phyloP scores from a whole-genome alignment of 2,113 vertebrate genomes.

The Trogon melanurus region DNA sequence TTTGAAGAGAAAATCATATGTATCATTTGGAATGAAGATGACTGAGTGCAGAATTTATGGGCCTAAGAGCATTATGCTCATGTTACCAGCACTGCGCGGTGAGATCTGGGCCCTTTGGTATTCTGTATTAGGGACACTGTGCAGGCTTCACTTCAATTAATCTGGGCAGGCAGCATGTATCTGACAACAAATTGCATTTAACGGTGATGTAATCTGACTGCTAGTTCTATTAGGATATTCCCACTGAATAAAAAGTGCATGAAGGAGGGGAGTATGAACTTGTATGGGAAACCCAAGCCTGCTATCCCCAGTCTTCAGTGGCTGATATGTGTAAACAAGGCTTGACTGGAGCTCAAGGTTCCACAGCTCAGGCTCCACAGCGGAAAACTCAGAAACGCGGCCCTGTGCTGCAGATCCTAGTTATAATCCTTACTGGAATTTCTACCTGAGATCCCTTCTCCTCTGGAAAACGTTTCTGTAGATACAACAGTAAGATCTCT shows the following conservation, averaged over 20 bases:
- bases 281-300: neutral
- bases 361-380: neutral
- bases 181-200: neutral
- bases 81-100: neutral
- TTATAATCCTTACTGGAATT: neutral
- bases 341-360: neutral
- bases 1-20: neutral
- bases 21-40: neutral
- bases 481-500: neutral
- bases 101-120: neutral
- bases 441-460: neutral
- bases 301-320: neutral
- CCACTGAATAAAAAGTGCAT: neutral
- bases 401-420: accelerated
- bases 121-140: neutral
- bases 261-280: neutral
- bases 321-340: neutral
- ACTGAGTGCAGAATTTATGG: neutral
- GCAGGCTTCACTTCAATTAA: neutral
- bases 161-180: neutral
- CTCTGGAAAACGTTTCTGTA: neutral
- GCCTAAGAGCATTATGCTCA: neutral
- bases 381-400: neutral
- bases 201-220: neutral
- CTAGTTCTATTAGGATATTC: neutral